These are phyloP conservation scores for Anableps anableps DNA, from an alignment of 2,797 vertebrate species.

Conservation along the genomic window DNA sequence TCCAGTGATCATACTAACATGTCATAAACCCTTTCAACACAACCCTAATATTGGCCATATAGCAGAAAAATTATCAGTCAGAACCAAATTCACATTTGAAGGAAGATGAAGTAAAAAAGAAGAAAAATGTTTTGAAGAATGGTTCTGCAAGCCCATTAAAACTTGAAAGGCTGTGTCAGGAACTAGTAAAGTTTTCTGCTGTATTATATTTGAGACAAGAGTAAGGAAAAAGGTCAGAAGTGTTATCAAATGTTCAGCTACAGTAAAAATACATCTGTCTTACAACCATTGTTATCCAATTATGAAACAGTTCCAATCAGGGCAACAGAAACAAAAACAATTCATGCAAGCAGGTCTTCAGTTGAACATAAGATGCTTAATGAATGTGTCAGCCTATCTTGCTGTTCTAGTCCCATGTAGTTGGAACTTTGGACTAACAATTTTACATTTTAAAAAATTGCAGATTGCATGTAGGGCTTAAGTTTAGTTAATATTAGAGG, in stretches of 20 bases:
- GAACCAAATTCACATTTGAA: too few relatives aligned
- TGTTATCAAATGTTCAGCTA: constrained; percentile 28
- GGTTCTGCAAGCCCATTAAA: background rate
- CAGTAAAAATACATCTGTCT: constrained; percentile 43
- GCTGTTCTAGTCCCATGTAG: background rate
- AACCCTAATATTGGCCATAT: too few relatives aligned
- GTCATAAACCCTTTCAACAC: background rate
- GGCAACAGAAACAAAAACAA: constrained; percentile 24
- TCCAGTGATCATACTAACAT: background rate
- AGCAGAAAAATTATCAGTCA: background rate
- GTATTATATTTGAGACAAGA: constrained; percentile 7
- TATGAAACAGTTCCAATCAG: constrained; percentile 41
- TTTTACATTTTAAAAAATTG: too few relatives aligned
- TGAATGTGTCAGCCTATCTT: constrained; percentile 39
- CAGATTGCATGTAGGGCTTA: too few relatives aligned
- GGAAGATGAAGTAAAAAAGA: too few relatives aligned
- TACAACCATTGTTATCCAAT: too few relatives aligned
- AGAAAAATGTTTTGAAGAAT: too few relatives aligned
- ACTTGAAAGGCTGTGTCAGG: background rate
- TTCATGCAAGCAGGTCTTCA: constrained; percentile 27
- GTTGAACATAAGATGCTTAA: constrained; percentile 26
- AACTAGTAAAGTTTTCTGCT: background rate
- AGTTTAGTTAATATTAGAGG: background rate
- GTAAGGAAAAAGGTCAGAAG: constrained; percentile 27
- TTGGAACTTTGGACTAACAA: background rate